Base-by-base conservation (phyloP, 1,140 invertebrate genomes). In the Drosophila setifemur region DNA sequence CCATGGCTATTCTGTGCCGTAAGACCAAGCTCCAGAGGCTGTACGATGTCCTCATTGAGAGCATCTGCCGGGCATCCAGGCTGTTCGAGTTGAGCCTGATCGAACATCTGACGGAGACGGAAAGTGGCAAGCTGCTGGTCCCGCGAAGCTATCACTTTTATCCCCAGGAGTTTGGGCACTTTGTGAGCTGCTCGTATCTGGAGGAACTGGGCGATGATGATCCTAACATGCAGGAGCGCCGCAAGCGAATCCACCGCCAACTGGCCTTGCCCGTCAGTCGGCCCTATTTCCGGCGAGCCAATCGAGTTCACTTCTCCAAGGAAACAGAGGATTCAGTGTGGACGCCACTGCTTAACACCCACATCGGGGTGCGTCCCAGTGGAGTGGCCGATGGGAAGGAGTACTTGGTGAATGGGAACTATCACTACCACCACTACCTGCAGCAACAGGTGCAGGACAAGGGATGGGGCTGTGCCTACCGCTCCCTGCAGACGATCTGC, bases 381-480 rank as follows among this genome's bases (percentile, higher is more conserved):
- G 91, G 91, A 76, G 91, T 93, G 91, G 88, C 52, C 18, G 85
- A 83, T 48, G 74, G 79, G 49, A 78, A 81, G 25, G 78, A 89
- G 58, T 89, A 85, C 50, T 53, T 96, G 21, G 96, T 99, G 1
- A 91, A 94, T 63, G 98, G 98, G 2, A 93, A 93, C 48, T 99
- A 99, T 90, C 92, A 93, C 1, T 99, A 99, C 92, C 95, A 98
- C 91, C 98, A 99, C 91, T 99, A 99, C 86, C 96, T 97, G 94
- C 98, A 99, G 92, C 95, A 99, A 88, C 92, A 94, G 72, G 95
- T 98, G 87, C 95, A 99, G 91, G 99, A 99, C 89, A 95, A 96
- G 91, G 98, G 98, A 19, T 99, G 99, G 99, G 99, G 99, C 9
- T 99, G 99, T 93, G 98, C 99, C 1, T 99, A 99, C 87, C 93